Conservation (phyloP, 2,113 vertebrate species). For the Arizona elegans region DNA sequence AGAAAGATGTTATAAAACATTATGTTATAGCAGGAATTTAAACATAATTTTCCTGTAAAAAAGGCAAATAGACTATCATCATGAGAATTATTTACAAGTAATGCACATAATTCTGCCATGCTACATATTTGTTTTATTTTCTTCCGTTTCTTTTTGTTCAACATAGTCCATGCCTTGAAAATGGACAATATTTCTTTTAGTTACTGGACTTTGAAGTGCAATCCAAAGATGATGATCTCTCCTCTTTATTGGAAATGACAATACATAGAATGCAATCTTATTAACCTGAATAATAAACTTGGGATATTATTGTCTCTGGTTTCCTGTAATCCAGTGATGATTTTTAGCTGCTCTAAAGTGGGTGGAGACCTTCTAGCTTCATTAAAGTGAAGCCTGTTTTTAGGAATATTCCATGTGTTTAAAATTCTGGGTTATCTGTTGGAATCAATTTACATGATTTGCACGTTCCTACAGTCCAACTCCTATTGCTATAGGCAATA, state of each 20-base stretch:
- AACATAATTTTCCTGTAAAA: constrained; percentile 27
- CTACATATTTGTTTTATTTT: neutral
- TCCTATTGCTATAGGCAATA: neutral
- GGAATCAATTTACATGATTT: neutral
- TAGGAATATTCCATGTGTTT: neutral
- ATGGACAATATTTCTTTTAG: constrained; percentile 7
- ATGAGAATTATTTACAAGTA: neutral
- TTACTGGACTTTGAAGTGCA: constrained; percentile 3
- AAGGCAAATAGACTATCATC: neutral
- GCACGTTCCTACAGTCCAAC: neutral
- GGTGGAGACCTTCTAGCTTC: neutral
- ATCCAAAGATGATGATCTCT: neutral
- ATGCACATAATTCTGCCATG: neutral
- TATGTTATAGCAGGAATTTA: neutral
- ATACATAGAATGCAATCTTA: neutral
- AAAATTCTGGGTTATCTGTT: neutral
- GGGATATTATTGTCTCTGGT: neutral
- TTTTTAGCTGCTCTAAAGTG: neutral
- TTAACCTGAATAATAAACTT: constrained; percentile 5
- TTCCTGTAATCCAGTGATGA: neutral
- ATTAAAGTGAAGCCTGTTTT: neutral
- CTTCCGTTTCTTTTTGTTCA: neutral
- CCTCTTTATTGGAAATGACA: neutral
- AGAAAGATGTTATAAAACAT: neutral
- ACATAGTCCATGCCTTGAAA: constrained; percentile 29